phyloP scores from a whole-genome alignment of 2,888 invertebrate species.

The Euclidia mi region DNA sequence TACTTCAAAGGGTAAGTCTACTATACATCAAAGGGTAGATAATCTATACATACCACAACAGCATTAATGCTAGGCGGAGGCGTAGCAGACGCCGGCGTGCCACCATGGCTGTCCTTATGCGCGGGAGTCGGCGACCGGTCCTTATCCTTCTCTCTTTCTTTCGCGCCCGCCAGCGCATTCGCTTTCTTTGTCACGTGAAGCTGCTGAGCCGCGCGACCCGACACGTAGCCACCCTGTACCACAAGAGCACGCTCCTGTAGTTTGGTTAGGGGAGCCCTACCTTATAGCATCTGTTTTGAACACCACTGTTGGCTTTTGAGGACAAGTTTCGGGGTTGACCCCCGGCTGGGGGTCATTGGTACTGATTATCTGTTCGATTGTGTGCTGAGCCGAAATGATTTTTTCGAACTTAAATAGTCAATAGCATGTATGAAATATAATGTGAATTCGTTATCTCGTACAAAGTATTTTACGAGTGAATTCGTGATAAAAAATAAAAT shows the following conservation, averaged over 20 bases:
- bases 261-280: slow-evolving; percentile 88
- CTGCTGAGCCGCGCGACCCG: slow-evolving; percentile 90
- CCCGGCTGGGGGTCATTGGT: too few relatives aligned
- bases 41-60: slow-evolving; percentile 66
- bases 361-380: too few relatives aligned
- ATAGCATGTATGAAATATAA: too few relatives aligned
- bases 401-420: too few relatives aligned
- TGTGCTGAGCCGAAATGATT: too few relatives aligned
- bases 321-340: slow-evolving; percentile 7
- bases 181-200: slow-evolving; percentile 94
- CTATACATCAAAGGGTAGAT: too few relatives aligned
- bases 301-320: slow-evolving; percentile 70
- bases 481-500: too few relatives aligned
- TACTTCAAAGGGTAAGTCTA: too few relatives aligned
- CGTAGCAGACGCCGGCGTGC: slow-evolving; percentile 71
- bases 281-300: slow-evolving; percentile 82
- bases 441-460: too few relatives aligned
- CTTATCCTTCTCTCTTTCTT: slow-evolving; percentile 91
- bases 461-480: too few relatives aligned
- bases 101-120: slow-evolving; percentile 57
- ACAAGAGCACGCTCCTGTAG: slow-evolving; percentile 92
- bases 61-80: slow-evolving; percentile 79
- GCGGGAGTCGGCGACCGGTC: slow-evolving; percentile 75
- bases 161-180: slow-evolving; percentile 92
- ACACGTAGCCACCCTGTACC: slow-evolving; percentile 92